Percentiles rank a stretch among this genome's conserved stretches.
Evolutionary conservation across 1,140 invertebrate species (phyloP).

Genomic region (Rhagoletis zephyria): DNA sequence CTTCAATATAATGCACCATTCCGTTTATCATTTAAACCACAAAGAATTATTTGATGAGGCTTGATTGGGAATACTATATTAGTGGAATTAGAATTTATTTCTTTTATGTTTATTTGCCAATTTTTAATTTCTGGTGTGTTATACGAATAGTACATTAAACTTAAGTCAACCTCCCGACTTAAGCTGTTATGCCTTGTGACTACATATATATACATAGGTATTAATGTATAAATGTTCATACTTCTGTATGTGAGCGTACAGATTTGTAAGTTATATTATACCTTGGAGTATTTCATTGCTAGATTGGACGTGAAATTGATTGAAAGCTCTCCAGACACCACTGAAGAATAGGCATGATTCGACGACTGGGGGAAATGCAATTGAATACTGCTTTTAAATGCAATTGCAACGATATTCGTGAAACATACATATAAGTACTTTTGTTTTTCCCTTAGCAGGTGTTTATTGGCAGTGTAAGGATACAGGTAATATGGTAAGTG

Average conservation of each 20-base stretch:
- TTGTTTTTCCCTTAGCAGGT: no score
- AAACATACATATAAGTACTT: background rate
- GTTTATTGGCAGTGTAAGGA: no score
- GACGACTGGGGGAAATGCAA: conserved; percentile 17
- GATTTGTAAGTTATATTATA: conserved; percentile 6
- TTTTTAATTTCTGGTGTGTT: no score
- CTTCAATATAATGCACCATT: no score
- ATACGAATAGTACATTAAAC: no score
- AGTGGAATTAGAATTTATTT: no score
- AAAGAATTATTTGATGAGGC: no score
- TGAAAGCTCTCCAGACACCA: conserved; percentile 46
- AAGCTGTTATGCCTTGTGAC: no score
- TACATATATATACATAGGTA: background rate
- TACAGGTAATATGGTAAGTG: background rate
- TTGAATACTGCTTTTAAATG: conserved; percentile 57
- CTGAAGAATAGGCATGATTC: background rate
- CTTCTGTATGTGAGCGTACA: background rate
- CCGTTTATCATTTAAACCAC: no score
- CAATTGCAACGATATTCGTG: background rate
- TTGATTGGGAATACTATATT: no score
- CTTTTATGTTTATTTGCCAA: no score
- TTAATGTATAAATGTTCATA: background rate
- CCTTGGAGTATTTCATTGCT: conserved; percentile 55
- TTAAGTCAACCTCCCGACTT: no score
- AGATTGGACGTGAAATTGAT: conserved; percentile 72